Conservation (phyloP, 2,888 invertebrate species). For the Drosophila quinaria region DNA sequence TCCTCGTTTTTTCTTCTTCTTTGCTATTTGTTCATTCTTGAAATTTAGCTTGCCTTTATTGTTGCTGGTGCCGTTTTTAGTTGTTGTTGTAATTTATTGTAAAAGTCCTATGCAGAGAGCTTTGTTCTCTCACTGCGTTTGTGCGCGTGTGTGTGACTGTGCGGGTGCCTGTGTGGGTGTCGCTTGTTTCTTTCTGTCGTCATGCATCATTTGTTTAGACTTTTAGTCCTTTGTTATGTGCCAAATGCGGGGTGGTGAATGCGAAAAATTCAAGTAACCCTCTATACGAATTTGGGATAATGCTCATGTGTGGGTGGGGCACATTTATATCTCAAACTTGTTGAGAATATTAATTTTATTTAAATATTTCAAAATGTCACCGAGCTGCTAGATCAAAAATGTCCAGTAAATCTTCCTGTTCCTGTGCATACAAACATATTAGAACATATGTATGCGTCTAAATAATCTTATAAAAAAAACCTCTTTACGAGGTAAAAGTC, state of each 20-base stretch:
- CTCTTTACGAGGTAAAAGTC: too few species aligned
- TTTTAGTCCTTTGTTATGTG: constrained; percentile 73
- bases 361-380: constrained; percentile 66
- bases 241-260: constrained; percentile 33
- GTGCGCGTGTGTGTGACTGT: constrained; percentile 14
- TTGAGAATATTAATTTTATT: constrained; percentile 79
- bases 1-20: constrained; percentile 19
- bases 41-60: constrained; percentile 54
- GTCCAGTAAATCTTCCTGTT: background rate
- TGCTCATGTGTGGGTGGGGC: constrained; percentile 48
- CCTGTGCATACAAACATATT: background rate
- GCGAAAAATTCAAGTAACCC: background rate
- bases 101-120: constrained; percentile 41
- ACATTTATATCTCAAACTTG: constrained; percentile 73
- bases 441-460: too few species aligned
- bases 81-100: constrained; percentile 58
- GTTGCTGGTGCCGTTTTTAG: constrained; percentile 21
- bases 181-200: constrained; percentile 46
- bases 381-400: constrained; percentile 10
- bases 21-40: constrained; percentile 47
- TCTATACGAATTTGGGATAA: constrained; percentile 21
- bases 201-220: constrained; percentile 73
- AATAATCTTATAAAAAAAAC: too few species aligned
- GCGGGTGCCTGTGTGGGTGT: constrained; percentile 20
- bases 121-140: constrained; percentile 50